Evolutionary conservation across 2,888 invertebrate genomes (phyloP).

Genomic region (Phorcus lineatus): DNA sequence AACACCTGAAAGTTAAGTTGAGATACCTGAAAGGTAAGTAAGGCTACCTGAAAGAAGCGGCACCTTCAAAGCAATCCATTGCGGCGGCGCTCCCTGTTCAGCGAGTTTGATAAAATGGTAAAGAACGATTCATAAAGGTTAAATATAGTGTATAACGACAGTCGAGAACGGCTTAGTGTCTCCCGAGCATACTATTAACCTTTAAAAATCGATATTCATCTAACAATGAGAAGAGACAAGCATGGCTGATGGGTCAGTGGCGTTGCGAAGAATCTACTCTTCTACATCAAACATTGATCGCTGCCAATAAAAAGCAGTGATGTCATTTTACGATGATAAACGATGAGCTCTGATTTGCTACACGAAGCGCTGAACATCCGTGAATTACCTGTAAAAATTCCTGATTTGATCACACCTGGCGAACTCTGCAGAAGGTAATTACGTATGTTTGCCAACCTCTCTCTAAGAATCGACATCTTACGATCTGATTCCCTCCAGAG

Average conservation of each 20-base stretch:
- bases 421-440: not conserved
- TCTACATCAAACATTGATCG: slow-evolving; percentile 5
- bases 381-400: not conserved
- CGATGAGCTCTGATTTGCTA: not conserved
- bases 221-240: not conserved
- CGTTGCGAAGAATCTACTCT: not conserved
- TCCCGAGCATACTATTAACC: slow-evolving; percentile 1
- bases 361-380: not conserved
- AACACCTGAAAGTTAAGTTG: not conserved
- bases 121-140: slow-evolving; percentile 21
- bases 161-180: slow-evolving; percentile 1
- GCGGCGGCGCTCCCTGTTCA: not conserved
- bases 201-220: slow-evolving; percentile 11
- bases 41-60: not conserved
- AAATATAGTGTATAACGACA: slow-evolving; percentile 8
- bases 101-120: not conserved
- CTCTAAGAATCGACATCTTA: slow-evolving; percentile 1
- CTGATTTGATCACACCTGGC: not conserved
- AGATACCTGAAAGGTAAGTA: not conserved
- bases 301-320: not conserved
- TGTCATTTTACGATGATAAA: not conserved
- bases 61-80: not conserved
- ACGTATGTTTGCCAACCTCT: slow-evolving; percentile 1
- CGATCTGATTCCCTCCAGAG: not conserved
- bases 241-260: not conserved